These are phyloP conservation scores for Paratrypauchen microcephalus DNA, from an alignment of 2,797 vertebrate species.

Conservation along the genomic window DNA sequence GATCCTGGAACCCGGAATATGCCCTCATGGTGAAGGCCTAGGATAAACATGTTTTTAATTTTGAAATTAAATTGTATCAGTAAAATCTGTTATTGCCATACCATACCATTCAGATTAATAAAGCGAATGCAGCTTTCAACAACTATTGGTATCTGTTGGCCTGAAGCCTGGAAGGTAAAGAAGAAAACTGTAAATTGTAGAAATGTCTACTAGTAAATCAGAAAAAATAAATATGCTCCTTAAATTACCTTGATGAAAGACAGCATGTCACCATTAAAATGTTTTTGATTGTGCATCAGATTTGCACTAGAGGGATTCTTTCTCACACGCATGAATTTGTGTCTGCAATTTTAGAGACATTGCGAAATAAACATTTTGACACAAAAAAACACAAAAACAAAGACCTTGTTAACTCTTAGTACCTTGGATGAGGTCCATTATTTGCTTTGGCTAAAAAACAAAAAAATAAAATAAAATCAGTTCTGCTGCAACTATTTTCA, in stretches of 20 bases:
- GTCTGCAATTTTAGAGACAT: conserved; percentile 37
- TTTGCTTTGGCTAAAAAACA: conserved; percentile 54
- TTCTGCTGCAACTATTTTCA: too few species aligned
- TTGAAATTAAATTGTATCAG: too few species aligned
- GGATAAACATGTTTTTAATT: conserved; percentile 5
- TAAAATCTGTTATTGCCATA: neutral
- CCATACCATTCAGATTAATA: conserved; percentile 87
- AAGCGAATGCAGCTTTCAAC: conserved; percentile 88
- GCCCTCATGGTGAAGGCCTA: conserved; percentile 91
- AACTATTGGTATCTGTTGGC: conserved; percentile 83
- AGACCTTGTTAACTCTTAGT: neutral
- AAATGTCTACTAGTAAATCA: neutral
- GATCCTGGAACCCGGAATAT: conserved; percentile 88
- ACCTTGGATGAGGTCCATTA: conserved; percentile 54
- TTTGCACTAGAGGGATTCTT: conserved; percentile 65
- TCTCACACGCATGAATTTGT: conserved; percentile 66
- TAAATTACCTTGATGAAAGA: conserved; percentile 82
- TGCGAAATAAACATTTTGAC: neutral
- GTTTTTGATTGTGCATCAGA: conserved; percentile 79
- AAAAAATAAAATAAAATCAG: neutral
- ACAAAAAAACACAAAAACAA: neutral
- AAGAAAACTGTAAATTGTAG: neutral
- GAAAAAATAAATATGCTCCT: neutral
- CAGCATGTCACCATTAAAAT: conserved; percentile 83
- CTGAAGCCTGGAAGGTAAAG: conserved; percentile 75